Conservation (phyloP, 1,140 invertebrate genomes). For the Papilio machaon region DNA sequence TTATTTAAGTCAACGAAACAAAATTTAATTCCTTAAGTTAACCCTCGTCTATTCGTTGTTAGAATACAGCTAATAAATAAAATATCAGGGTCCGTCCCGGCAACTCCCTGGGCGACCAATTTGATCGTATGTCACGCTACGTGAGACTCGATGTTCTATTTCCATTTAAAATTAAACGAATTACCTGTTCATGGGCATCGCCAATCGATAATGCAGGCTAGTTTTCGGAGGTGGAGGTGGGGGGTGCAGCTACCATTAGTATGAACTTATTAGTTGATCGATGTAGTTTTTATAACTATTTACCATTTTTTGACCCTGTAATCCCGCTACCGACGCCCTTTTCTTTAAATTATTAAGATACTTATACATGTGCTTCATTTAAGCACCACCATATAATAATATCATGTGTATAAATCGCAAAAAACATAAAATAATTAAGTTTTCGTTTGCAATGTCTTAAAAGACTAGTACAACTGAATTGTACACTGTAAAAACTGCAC, state of each 20-base stretch:
- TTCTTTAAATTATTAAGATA: too few relatives aligned
- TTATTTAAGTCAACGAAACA: not conserved
- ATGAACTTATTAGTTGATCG: too few relatives aligned
- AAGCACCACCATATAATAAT: not conserved
- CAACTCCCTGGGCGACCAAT: slow-evolving; percentile 16
- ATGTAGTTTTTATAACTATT: too few relatives aligned
- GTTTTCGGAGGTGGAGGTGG: too few relatives aligned
- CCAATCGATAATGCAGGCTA: too few relatives aligned
- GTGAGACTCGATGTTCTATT: not conserved
- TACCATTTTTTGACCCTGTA: too few relatives aligned
- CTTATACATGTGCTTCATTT: too few relatives aligned
- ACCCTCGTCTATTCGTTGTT: slow-evolving; percentile 14
- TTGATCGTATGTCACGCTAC: slow-evolving; percentile 22
- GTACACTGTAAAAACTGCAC: not conserved
- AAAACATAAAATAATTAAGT: not conserved
- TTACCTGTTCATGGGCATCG: too few relatives aligned
- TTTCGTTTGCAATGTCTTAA: not conserved
- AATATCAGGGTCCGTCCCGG: slow-evolving; percentile 5
- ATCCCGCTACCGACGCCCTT: too few relatives aligned
- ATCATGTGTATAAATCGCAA: not conserved
- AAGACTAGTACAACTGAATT: not conserved
- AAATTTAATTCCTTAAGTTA: slow-evolving; percentile 1
- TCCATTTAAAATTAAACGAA: slow-evolving; percentile 15
- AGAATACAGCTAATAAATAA: slow-evolving; percentile 28
- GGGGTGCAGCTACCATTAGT: too few relatives aligned